Base-by-base conservation (phyloP, 2,797 vertebrate species). In the Phrynocephalus vlangalii region DNA sequence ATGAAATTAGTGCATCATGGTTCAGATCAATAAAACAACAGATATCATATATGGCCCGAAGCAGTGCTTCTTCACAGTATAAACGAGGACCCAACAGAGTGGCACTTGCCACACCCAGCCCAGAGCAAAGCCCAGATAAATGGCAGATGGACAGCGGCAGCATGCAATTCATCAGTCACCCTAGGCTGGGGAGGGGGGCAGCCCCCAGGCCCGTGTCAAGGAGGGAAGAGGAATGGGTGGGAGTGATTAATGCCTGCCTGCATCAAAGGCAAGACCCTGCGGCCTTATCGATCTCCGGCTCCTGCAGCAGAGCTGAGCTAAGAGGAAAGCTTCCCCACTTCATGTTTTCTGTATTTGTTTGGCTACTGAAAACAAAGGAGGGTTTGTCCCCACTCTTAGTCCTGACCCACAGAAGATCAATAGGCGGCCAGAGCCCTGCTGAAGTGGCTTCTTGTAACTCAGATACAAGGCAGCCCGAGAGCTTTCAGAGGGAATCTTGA, bases 211-310 rank as follows among this genome's bases (percentile, higher is more conserved):
- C 48, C 56, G 28, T 60, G 79, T 88, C 83, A 82, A 82, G 63
- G 50, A 80, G 44, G 3, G 70, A 85, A 88, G 87, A 88, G 83
- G 83, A 82, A 88, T 82, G 83, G 87, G 72, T n/a, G 26, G 60
- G 60, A 81, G 78, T 88, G 87, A 88, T 88, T 82, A 81, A 88
- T 85, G 70, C 60, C 78, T 80, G 70, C 87, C 83, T 84, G 78
- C 70, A 85, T 83, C 83, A 80, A 85, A 88, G 83, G 44, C 70
- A 76, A 66, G 60, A 85, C 77, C 72, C 87, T 76, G 79, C 7
- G 71, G 78, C 87, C 79, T 68, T 85, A 88, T 85, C 50, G 83
- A 85, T 85, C 78, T 33, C 44, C 71, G 77, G 83, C 71, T 85
- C 79, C 10, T 71, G 73, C 79, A 48, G 38, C n/a, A 9, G 70